These are phyloP conservation scores for Pongo abelii DNA, from an alignment of 2,113 vertebrate genomes.

Conservation along the genomic window DNA sequence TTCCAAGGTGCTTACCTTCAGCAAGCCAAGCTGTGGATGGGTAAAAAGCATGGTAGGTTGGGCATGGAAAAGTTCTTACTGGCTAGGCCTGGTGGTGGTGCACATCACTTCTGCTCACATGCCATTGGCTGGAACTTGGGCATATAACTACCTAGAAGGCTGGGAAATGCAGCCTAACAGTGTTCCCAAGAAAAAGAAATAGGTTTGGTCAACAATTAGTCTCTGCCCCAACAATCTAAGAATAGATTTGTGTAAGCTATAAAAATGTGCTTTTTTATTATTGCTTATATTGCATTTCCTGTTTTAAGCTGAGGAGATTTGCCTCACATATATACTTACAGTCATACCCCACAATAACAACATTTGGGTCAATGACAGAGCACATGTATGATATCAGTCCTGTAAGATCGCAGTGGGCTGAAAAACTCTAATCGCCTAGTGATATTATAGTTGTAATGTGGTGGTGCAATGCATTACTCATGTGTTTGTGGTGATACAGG, in stretches of 20 bases:
- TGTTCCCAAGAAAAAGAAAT: not conserved
- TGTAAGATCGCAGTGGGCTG: not conserved
- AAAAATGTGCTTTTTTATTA: not conserved
- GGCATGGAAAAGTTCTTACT: not conserved
- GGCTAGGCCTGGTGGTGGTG: rapidly evolving
- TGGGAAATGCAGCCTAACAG: not conserved
- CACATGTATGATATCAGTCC: not conserved
- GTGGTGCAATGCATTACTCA: not conserved
- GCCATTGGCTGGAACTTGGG: too few relatives aligned
- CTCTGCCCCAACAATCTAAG: not conserved
- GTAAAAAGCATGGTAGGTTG: not conserved
- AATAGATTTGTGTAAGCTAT: not conserved
- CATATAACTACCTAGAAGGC: rapidly evolving
- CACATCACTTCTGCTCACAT: not conserved
- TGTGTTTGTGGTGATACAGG: not conserved
- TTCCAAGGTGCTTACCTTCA: not conserved
- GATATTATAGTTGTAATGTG: not conserved
- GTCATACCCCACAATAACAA: not conserved
- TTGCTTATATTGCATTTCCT: not conserved
- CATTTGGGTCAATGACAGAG: not conserved
- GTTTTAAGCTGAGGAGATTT: not conserved
- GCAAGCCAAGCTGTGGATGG: not conserved
- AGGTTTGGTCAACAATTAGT: not conserved
- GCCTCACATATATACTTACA: not conserved
- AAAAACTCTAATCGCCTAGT: not conserved